Conservation (phyloP, 1,140 invertebrate species). For the Octopus bimaculoides region DNA sequence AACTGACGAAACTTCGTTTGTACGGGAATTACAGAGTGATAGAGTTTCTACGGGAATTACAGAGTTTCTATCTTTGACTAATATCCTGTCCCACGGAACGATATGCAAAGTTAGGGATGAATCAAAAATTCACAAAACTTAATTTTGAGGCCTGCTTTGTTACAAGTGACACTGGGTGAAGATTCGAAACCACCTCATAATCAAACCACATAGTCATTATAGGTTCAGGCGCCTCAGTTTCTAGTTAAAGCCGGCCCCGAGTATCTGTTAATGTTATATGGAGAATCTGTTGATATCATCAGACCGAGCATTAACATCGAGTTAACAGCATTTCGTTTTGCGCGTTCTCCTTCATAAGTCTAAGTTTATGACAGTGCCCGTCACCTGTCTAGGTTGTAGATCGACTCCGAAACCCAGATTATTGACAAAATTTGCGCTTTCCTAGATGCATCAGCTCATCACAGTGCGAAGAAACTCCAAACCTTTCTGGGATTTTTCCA, state of each 20-base stretch:
- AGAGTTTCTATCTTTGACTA: background rate
- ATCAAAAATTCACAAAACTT: background rate
- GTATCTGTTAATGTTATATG: conserved; percentile 54
- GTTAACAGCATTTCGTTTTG: conserved; percentile 21
- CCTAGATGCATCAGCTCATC: conserved; percentile 29
- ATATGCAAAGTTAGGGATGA: background rate
- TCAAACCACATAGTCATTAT: background rate
- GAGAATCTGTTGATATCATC: conserved; percentile 18
- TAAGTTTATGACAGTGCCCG: conserved; percentile 18
- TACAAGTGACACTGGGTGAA: background rate
- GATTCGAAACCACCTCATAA: background rate
- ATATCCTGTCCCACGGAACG: background rate
- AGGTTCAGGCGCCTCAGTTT: background rate
- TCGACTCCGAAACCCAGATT: conserved; percentile 21
- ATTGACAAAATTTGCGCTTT: conserved; percentile 29
- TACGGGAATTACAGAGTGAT: conserved; percentile 3
- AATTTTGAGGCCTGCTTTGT: background rate
- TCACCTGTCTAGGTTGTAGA: conserved; percentile 24
- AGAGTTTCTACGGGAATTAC: background rate
- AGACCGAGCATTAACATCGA: conserved; percentile 21
- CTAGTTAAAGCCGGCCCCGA: conserved; percentile 51
- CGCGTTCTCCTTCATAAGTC: conserved; percentile 23
- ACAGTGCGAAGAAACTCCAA: conserved; percentile 22
- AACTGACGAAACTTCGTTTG: background rate
- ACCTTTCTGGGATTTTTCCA: conserved; percentile 28